Evolutionary conservation across 1,140 invertebrate species (phyloP).

Genomic region (Condylostylus longicornis): DNA sequence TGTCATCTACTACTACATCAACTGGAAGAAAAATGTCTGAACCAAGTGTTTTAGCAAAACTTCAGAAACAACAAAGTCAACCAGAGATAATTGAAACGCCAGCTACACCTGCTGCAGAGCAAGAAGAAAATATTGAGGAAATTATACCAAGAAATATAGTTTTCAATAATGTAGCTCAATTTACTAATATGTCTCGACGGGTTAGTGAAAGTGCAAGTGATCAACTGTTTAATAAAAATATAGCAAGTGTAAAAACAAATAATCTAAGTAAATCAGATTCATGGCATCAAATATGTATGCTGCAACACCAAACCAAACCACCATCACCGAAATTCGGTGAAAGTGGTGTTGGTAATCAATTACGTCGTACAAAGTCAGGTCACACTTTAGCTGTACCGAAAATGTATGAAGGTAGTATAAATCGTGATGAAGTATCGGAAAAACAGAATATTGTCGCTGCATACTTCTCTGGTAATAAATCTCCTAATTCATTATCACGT

Average conservation of each 20-base stretch:
- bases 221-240: background rate
- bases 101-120: constrained; percentile 16
- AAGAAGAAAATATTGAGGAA: constrained; percentile 14
- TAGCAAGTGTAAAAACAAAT: constrained; percentile 22
- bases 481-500: constrained; percentile 17
- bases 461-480: constrained; percentile 46
- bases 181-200: constrained; percentile 19
- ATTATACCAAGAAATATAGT: constrained; percentile 28
- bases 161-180: constrained; percentile 25
- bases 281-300: constrained; percentile 50
- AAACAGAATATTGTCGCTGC: constrained; percentile 65
- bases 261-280: constrained; percentile 60
- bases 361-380: constrained; percentile 53
- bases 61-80: constrained; percentile 5
- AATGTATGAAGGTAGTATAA: constrained; percentile 62
- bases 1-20: constrained; percentile 1
- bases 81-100: constrained; percentile 25
- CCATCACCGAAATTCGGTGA: constrained; percentile 19
- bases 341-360: constrained; percentile 25
- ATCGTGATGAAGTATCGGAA: constrained; percentile 49
- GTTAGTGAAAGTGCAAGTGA: constrained; percentile 10
- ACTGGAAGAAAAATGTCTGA: constrained; percentile 1
- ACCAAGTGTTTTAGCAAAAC: background rate
- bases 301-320: constrained; percentile 20
- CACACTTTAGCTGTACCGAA: constrained; percentile 53